A percentile compares a stretch with the other conserved stretches of the same genome.
Evolutionary conservation across 2,888 invertebrate genomes (phyloP).

Genomic region (Phorcus lineatus): DNA sequence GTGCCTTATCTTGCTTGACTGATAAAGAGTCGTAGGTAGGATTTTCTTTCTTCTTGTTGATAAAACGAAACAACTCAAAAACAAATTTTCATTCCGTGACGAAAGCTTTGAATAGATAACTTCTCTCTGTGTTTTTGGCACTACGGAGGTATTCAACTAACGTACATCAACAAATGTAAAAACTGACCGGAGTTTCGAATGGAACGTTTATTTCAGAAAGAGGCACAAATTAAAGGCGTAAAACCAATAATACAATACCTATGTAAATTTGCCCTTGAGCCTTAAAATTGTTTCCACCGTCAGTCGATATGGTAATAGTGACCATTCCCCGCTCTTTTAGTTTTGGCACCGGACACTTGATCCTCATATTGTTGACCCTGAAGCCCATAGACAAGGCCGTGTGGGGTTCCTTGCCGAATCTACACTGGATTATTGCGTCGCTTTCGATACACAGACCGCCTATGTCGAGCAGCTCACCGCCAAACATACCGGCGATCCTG

Average conservation of each 20-base stretch:
- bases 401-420: slow-evolving; percentile 68
- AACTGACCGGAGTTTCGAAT: not conserved
- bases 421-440: slow-evolving; percentile 82
- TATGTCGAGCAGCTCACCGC: slow-evolving; percentile 96
- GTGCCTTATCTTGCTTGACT: no score
- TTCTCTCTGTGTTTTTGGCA: no score
- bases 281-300: slow-evolving; percentile 79
- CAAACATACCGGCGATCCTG: slow-evolving; percentile 91
- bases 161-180: no score
- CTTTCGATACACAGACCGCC: slow-evolving; percentile 94
- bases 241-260: not conserved
- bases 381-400: slow-evolving; percentile 35
- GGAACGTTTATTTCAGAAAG: not conserved
- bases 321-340: slow-evolving; percentile 92
- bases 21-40: no score
- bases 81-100: no score
- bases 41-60: no score
- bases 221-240: not conserved
- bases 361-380: slow-evolving; percentile 73
- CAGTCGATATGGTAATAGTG: slow-evolving; percentile 88
- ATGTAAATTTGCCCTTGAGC: not conserved
- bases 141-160: no score
- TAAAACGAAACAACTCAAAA: no score
- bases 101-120: no score
- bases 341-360: slow-evolving; percentile 91